phyloP scores from a whole-genome alignment of 2,888 invertebrate genomes.

The Nephrocerus scutellatus region DNA sequence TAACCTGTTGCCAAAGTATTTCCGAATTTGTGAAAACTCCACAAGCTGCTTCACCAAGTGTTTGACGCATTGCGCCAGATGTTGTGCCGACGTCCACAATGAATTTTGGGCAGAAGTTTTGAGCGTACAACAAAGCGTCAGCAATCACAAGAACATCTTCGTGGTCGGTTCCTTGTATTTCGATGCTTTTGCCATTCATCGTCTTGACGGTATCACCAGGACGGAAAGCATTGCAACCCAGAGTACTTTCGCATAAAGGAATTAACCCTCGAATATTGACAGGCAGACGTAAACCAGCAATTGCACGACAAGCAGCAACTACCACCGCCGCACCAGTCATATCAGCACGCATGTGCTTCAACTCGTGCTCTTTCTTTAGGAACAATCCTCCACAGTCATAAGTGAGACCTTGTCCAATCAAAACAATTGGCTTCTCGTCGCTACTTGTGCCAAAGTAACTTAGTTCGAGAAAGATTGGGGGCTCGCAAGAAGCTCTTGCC shows the following conservation, averaged over 20 bases:
- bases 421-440: slow-evolving; percentile 59
- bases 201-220: slow-evolving; percentile 72
- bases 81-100: slow-evolving; percentile 75
- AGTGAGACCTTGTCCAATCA: slow-evolving; percentile 66
- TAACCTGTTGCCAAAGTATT: slow-evolving; percentile 57
- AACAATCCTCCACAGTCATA: slow-evolving; percentile 71
- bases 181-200: slow-evolving; percentile 67
- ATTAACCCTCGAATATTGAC: slow-evolving; percentile 65
- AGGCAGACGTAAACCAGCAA: slow-evolving; percentile 62
- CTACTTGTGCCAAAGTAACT: slow-evolving; percentile 61
- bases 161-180: slow-evolving; percentile 62
- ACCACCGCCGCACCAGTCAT: slow-evolving; percentile 83
- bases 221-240: slow-evolving; percentile 68
- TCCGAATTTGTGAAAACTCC: slow-evolving; percentile 71
- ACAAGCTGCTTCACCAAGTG: slow-evolving; percentile 61
- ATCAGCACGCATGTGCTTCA: slow-evolving; percentile 63
- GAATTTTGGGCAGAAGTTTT: slow-evolving; percentile 55
- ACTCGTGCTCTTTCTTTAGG: slow-evolving; percentile 49
- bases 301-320: slow-evolving; percentile 61
- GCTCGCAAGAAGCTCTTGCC: slow-evolving; percentile 67
- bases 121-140: slow-evolving; percentile 71
- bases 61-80: slow-evolving; percentile 60
- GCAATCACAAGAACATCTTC: slow-evolving; percentile 71
- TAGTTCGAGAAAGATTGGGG: slow-evolving; percentile 69
- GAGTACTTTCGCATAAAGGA: slow-evolving; percentile 75